Evolutionary conservation across 2,113 vertebrate genomes (phyloP), one percentile per base, ranked within the genome.

Genomic region (Aepyceros melampus): DNA sequence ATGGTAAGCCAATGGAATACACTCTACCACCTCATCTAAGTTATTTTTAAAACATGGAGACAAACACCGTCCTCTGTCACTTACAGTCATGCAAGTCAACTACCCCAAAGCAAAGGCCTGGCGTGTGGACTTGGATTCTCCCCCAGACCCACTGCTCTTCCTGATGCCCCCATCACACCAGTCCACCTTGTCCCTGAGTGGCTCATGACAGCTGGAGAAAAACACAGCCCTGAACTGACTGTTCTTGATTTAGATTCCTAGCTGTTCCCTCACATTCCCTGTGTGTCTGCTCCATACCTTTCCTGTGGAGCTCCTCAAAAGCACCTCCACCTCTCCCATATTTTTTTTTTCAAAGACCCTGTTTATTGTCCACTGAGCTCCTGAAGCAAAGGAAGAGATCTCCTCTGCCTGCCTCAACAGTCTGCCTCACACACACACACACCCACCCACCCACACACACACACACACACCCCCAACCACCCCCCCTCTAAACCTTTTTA

Each of bases 161-260:
- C 19, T 3, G 33, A 8, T 4, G 1, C 23, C 13, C 8, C 19
- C 6, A 40, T 83, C 51, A 27, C 51, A 27, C 81, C 81, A 83
- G 51, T 83, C n/a, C 9, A 23, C n/a, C 21, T 27, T 8, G 13
- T 55, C 21, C 7, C 81, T 1, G 4, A 25, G 51, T 5, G 51
- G 51, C 81, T 83, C 51, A 36, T 83, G 33, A 5, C 21, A 36
- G 49, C 51, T 55, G 21, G 49, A 36, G 81, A 55, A 53, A 82
- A 55, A 25, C 12, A 55, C 13, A 40, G 13, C 6, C 33, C n/a
- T 12, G 0, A 23, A 55, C 0, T 55, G 51, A 5, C 49, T 36
- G 81, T 23, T 55, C 51, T 55, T n/a, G 0, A 53, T 55, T 36
- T 45, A 81, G 13, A 16, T 55, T 27, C 51, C 51, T 27, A 49